Conservation (phyloP, 1,140 invertebrate species). For the Solen grandis region DNA sequence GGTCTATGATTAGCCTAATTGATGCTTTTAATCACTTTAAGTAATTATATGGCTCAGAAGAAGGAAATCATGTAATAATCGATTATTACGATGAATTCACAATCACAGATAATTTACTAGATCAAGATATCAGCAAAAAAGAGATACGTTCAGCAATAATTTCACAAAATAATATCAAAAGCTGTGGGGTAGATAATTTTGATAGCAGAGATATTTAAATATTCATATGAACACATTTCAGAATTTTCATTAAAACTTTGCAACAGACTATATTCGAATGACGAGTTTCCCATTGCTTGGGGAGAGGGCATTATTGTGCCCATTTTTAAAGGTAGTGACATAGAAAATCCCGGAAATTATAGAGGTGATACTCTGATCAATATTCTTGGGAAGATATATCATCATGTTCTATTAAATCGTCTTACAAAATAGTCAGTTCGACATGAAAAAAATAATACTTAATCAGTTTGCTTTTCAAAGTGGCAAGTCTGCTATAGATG, state of each 20-base stretch:
- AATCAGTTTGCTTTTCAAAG: slow-evolving; percentile 9
- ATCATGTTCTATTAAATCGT: slow-evolving; percentile 6
- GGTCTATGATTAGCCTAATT: too few species aligned
- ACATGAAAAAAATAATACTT: background rate
- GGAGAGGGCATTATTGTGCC: slow-evolving; percentile 32
- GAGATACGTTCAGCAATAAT: too few species aligned
- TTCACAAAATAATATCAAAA: background rate
- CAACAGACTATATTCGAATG: slow-evolving; percentile 6
- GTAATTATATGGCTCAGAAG: too few species aligned
- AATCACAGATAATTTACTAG: too few species aligned
- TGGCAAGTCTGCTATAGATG: slow-evolving; percentile 16
- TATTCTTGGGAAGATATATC: slow-evolving; percentile 4
- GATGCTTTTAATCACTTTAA: too few species aligned
- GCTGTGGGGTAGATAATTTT: background rate
- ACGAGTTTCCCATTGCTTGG: slow-evolving; percentile 8
- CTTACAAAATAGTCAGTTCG: slow-evolving; percentile 20
- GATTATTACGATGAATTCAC: too few species aligned
- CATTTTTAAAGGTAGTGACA: slow-evolving; percentile 3
- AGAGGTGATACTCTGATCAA: slow-evolving; percentile 22
- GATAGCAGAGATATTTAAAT: too few species aligned
- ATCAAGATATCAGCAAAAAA: too few species aligned
- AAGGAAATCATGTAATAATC: too few species aligned
- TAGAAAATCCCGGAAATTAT: slow-evolving; percentile 25
- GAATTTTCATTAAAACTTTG: background rate
- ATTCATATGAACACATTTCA: background rate